Evolutionary conservation across 2,888 invertebrate species (phyloP), one percentile per base, ranked within the genome.

Genomic region (Hesperia comma): DNA sequence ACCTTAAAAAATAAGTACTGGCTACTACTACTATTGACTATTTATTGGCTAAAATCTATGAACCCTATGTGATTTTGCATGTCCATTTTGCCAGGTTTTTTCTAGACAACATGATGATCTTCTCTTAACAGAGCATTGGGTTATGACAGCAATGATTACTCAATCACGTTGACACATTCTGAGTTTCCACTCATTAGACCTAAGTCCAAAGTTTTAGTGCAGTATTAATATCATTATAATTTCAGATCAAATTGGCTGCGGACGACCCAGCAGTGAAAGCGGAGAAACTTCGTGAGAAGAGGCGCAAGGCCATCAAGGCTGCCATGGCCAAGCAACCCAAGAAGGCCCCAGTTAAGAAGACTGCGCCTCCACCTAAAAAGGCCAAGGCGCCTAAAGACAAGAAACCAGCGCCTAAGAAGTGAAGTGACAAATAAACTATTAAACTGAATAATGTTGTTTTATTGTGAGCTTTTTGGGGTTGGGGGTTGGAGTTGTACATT

Each of bases 251-350:
- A 70, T 79, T 94, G 70, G 81, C 93, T 0, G 86, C 81, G 0
- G 75, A 77, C 17, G 87, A 93, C 72, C 83, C 90, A 3, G 93
- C 93, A 0, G 88, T 93, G 51, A 92, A 87, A 64, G 89, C 93
- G 0, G 84, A 93, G 61, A 93, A 93, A 58, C 78, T 94, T 3
- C 88, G 94, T 61, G 90, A 91, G 40, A 90, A 82, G 69, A 87
- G 95, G 61, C 83, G 88, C n/a, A 93, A 88, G 68, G 84, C 89
- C 2, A 91, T 94, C 71, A 88, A 93, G 75, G 91, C 94, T 40
- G 93, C 91, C 0, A 83, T 90, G 40, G 85, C 93, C 1, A 92
- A 90, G 73, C 94, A 94, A 70, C 93, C 93, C 19, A 94, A 94
- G 83, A 91, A 93, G 84, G 86, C 90, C 0, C 85, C 73, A n/a